Evolutionary conservation across 2,113 vertebrate genomes (phyloP).

Genomic region (Glaucomys volans): DNA sequence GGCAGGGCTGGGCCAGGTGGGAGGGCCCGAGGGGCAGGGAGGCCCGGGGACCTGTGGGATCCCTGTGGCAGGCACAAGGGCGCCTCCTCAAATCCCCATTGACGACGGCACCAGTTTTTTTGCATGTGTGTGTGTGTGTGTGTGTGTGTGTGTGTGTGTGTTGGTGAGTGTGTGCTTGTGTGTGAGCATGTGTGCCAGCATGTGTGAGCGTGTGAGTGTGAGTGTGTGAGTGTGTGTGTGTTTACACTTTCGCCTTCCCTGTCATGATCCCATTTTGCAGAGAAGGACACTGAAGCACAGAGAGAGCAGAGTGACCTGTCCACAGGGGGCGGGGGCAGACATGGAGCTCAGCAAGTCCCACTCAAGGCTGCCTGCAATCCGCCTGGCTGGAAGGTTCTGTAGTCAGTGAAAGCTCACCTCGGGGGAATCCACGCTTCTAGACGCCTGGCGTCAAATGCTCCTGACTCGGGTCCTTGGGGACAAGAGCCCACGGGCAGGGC

Average conservation of each 20-base stretch:
- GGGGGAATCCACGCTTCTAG: neutral
- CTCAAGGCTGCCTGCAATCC: neutral
- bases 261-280: neutral
- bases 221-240: rapidly evolving
- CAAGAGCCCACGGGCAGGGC: neutral
- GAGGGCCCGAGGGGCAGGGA: too few relatives aligned
- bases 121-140: too few relatives aligned
- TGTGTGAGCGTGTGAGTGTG: too few relatives aligned
- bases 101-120: too few relatives aligned
- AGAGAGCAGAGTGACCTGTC: neutral
- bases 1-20: neutral
- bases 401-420: rapidly evolving
- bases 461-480: neutral
- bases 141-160: too few relatives aligned
- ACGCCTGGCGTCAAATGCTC: neutral
- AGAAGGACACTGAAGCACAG: neutral
- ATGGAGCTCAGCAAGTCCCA: rapidly evolving
- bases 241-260: neutral
- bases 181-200: rapidly evolving
- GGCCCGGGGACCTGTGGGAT: too few relatives aligned
- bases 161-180: too few relatives aligned
- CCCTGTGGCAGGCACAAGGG: too few relatives aligned
- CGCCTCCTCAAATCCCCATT: too few relatives aligned
- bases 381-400: neutral
- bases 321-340: rapidly evolving